Base-by-base conservation (phyloP, 2,113 vertebrate species). In the Coturnix japonica region DNA sequence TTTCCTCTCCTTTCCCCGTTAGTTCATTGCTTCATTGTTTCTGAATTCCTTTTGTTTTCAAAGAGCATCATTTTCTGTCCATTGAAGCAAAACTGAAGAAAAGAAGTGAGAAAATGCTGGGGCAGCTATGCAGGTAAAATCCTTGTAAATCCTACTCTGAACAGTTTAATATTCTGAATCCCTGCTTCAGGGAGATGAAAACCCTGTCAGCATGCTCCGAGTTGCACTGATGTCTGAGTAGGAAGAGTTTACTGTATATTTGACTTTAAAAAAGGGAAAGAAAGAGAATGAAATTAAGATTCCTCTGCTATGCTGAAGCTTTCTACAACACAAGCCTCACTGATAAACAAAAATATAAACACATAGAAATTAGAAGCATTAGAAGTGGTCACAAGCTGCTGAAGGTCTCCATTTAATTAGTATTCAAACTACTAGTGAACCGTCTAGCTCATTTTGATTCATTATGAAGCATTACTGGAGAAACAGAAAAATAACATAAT, bases 401-500 rank as follows among this genome's bases (percentile, higher is more conserved):
- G 92, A 86, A 95, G 81, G 64, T 87, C 84, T 92, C 83, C 18
- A 85, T 79, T 94, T 94, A 96, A 94, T 95, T 94, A 87, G 86
- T 80, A 96, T 96, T 96, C 79, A 85, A 89, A 72, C 89, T 83
- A 91, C 61, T 67, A 84, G 69, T 18, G 1, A 96, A 72, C 31
- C 41, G 73, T 94, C 61, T 69, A 95, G 81, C 66, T 94, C 93
- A 92, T 95, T 91, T 91, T 93, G 69, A 84, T 86, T 94, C 89
- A 94, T 96, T 94, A 95, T 87, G 47, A 87, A 93, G 82, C 83
- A 91, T 76, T 92, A 90, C 67, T 87, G 90, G n/a, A 96, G 90
- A 95, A 97, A 96, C 64, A 76, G 71, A 91, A 94, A 96, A 95
- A 96, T 93, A 96, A 88, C 90, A 94, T 96, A 91, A 95, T 94